A percentile compares a stretch with the other conserved stretches of the same genome.
Evolutionary conservation across 2,797 vertebrate species (phyloP).

Genomic region (Enteromius fasciolatus): DNA sequence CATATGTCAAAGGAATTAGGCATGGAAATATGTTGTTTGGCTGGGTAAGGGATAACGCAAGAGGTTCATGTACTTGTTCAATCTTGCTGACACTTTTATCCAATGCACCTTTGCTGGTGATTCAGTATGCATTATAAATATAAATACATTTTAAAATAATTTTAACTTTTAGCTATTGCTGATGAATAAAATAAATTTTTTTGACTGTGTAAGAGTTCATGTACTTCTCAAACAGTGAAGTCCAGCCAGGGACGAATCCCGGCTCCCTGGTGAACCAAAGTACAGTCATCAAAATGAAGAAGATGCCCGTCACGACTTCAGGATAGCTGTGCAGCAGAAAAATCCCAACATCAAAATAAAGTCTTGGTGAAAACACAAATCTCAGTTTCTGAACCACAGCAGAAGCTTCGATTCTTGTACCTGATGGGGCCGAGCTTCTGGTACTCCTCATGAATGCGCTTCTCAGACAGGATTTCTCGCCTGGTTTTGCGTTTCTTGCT

Average conservation of each 20-base stretch:
- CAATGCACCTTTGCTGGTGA: no score
- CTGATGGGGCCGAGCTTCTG: slow-evolving; percentile 91
- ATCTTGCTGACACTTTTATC: no score
- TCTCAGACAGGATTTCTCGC: slow-evolving; percentile 91
- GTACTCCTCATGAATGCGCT: slow-evolving; percentile 93
- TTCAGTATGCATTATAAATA: no score
- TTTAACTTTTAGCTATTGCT: no score
- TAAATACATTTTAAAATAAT: no score
- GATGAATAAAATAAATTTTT: neutral
- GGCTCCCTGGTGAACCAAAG: slow-evolving; percentile 98
- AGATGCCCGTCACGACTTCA: slow-evolving; percentile 93
- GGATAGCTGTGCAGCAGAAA: slow-evolving; percentile 82
- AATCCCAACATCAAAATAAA: neutral
- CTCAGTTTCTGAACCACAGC: neutral
- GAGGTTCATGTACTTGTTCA: neutral
- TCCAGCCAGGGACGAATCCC: slow-evolving; percentile 96
- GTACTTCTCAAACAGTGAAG: slow-evolving; percentile 95
- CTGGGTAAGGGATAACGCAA: neutral
- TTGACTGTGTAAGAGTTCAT: slow-evolving; percentile 46
- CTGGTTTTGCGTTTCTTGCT: slow-evolving; percentile 96
- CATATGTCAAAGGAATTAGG: neutral
- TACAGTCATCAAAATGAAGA: slow-evolving; percentile 96
- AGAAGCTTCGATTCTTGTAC: slow-evolving; percentile 63
- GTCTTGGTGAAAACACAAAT: slow-evolving; percentile 37
- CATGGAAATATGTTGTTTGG: slow-evolving; percentile 11